phyloP scores from a whole-genome alignment of 2,113 vertebrate genomes.

The Beaufortia kweichowensis region DNA sequence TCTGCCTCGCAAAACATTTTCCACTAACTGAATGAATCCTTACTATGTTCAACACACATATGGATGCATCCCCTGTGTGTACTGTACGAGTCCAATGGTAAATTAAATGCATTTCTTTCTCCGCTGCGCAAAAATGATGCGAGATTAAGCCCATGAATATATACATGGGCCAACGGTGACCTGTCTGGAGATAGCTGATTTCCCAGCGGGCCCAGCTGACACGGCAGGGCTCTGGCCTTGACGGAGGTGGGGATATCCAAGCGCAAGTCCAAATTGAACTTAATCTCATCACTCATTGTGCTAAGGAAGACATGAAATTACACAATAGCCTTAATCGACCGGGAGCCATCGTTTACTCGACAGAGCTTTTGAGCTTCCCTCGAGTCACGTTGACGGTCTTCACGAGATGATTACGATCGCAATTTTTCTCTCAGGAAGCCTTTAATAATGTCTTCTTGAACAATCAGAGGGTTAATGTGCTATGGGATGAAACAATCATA shows the following conservation, averaged over 20 bases:
- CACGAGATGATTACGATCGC: constrained; percentile 67
- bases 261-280: constrained; percentile 81
- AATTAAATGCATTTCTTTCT: constrained; percentile 81
- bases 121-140: constrained; percentile 74
- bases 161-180: constrained; percentile 81
- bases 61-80: constrained; percentile 53
- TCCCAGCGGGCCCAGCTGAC: constrained; percentile 78
- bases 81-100: constrained; percentile 59
- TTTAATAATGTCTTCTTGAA: constrained; percentile 74
- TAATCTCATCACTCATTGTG: constrained; percentile 82
- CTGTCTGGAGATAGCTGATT: constrained; percentile 83
- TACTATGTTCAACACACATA: constrained; percentile 47
- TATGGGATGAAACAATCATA: constrained; percentile 74
- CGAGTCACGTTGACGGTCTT: constrained; percentile 62
- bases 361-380: constrained; percentile 15
- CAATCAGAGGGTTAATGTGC: constrained; percentile 78
- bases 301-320: constrained; percentile 77
- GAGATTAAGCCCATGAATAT: constrained; percentile 85
- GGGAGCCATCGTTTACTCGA: constrained; percentile 59
- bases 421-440: constrained; percentile 68
- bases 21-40: constrained; percentile 42
- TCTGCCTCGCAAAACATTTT: constrained; percentile 63
- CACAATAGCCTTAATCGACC: constrained; percentile 80
- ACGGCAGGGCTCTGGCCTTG: constrained; percentile 72
- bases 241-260: constrained; percentile 79